Conservation (phyloP, 2,888 invertebrate species). For the Bembecia ichneumoniformis region DNA sequence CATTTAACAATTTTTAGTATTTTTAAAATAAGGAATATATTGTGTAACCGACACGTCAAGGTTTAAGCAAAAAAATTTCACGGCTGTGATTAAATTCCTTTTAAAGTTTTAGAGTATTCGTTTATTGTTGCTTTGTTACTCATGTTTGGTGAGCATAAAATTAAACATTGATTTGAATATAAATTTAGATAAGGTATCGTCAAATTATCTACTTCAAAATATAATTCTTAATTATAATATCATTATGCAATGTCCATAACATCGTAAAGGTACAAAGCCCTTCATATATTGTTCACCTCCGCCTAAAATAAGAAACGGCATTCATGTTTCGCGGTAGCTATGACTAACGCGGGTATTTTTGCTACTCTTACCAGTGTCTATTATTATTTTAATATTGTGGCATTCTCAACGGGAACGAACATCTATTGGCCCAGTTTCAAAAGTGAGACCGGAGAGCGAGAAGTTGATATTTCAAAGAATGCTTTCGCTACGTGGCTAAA, state of each 20-base stretch:
- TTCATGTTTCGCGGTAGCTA: constrained; percentile 44
- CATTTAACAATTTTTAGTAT: no score
- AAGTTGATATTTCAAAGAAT: constrained; percentile 64
- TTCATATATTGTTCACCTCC: constrained; percentile 46
- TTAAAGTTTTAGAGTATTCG: no score
- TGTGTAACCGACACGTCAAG: no score
- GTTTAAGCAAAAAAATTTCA: no score
- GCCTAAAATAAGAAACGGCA: constrained; percentile 46
- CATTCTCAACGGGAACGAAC: constrained; percentile 63
- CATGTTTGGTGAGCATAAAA: no score
- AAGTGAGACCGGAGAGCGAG: constrained; percentile 63
- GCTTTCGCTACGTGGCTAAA: constrained; percentile 63
- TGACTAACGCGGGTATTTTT: constrained; percentile 67
- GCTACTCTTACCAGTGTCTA: constrained; percentile 55
- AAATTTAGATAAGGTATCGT: no score
- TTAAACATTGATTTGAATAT: no score
- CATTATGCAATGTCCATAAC: background rate
- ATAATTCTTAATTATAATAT: no score
- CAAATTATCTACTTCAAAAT: no score
- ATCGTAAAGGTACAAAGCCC: constrained; percentile 25
- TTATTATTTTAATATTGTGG: constrained; percentile 71
- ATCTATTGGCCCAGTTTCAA: constrained; percentile 72
- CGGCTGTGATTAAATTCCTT: no score
- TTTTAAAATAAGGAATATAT: no score
- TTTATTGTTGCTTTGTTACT: no score